Evolutionary conservation across 2,113 vertebrate species (phyloP).

Genomic region (Nesoenas mayeri): DNA sequence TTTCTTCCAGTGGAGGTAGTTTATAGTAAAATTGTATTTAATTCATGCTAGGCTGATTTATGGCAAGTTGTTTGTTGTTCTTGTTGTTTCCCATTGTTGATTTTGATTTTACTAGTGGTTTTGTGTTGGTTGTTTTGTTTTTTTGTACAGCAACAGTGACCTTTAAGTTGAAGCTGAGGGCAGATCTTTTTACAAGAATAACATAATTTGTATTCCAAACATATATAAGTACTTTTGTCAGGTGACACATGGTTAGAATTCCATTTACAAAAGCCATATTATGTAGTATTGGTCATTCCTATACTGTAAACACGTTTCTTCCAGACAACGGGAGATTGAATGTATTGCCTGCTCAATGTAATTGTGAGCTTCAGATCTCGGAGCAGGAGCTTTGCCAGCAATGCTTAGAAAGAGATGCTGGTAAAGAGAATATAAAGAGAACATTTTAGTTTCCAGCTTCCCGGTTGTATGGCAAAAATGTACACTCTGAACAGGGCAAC

Average conservation of each 20-base stretch:
- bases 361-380: background rate
- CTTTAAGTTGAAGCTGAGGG: background rate
- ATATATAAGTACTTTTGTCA: constrained; percentile 14
- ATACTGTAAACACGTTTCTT: background rate
- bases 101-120: background rate
- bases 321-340: background rate
- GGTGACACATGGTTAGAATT: background rate
- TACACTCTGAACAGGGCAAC: background rate
- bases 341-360: background rate
- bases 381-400: background rate
- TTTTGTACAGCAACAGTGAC: background rate
- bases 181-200: constrained; percentile 40
- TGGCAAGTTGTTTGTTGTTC: background rate
- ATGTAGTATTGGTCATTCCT: background rate
- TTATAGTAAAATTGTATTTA: background rate
- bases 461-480: background rate
- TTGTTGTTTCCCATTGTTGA: background rate
- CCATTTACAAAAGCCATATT: background rate
- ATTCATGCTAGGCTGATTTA: background rate
- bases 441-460: background rate
- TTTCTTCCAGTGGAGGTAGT: background rate
- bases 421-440: background rate
- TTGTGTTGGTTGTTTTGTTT: background rate
- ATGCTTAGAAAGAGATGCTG: background rate
- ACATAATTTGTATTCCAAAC: constrained; percentile 14